Evolutionary conservation across 2,113 vertebrate genomes (phyloP).

Genomic region (Kryptolebias marmoratus): DNA sequence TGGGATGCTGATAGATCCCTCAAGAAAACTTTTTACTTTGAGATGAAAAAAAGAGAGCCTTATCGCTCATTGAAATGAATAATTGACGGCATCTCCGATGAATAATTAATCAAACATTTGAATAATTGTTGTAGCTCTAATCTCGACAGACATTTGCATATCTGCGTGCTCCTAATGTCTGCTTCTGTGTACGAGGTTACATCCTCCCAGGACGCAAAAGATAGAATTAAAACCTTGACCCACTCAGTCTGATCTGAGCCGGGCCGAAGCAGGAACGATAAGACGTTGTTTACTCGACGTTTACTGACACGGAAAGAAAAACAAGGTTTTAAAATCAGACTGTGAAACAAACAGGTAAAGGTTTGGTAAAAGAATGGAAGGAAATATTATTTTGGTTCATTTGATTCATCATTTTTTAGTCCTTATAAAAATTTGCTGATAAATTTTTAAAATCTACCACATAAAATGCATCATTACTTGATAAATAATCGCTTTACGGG

Average conservation of each 20-base stretch:
- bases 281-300: not conserved
- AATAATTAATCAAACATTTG: constrained; percentile 97
- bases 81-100: constrained; percentile 94
- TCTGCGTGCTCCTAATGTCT: constrained; percentile 86
- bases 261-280: not conserved
- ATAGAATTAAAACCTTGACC: constrained; percentile 61
- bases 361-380: no score
- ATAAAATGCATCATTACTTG: no score
- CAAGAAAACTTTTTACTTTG: constrained; percentile 63
- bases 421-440: no score
- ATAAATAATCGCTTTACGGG: no score
- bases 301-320: constrained; percentile 4
- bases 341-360: no score
- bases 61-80: constrained; percentile 93
- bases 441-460: no score
- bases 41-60: constrained; percentile 75
- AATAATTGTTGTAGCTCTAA: constrained; percentile 98
- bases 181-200: constrained; percentile 85
- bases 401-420: no score
- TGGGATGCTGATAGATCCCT: constrained; percentile 73
- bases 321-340: constrained; percentile 17
- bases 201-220: constrained; percentile 87
- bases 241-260: constrained; percentile 11
- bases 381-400: no score
- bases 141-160: constrained; percentile 97